A percentile compares a stretch with the other conserved stretches of the same genome.
phyloP scores from a whole-genome alignment of 2,797 vertebrate genomes.

The Liasis olivaceus region DNA sequence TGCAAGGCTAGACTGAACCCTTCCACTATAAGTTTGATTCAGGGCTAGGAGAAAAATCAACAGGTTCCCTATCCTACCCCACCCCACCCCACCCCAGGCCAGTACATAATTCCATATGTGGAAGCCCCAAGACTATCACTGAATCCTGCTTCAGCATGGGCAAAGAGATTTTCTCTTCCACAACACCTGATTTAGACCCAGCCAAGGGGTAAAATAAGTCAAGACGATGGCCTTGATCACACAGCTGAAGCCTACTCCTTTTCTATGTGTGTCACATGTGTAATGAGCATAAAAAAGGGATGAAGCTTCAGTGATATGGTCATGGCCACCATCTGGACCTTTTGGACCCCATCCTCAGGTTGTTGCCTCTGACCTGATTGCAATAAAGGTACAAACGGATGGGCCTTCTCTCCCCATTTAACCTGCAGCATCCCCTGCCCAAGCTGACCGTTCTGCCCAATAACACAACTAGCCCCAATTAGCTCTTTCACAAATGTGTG shows the following conservation, averaged over 20 bases:
- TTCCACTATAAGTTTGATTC: neutral
- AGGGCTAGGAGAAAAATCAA: neutral
- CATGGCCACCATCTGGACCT: neutral
- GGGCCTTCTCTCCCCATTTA: neutral
- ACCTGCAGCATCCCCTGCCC: neutral
- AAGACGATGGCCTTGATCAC: neutral
- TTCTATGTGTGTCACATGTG: neutral
- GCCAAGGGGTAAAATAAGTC: neutral
- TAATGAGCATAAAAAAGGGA: neutral
- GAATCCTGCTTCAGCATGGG: too few relatives aligned
- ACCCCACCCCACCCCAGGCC: neutral
- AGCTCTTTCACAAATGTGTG: neutral
- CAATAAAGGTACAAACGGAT: neutral
- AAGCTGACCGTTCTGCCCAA: neutral
- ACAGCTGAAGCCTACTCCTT: neutral
- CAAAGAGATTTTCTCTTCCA: neutral
- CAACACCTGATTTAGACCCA: neutral
- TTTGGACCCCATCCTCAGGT: neutral
- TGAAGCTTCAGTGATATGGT: neutral
- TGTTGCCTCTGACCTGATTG: neutral
- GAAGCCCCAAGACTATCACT: neutral
- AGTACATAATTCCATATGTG: neutral
- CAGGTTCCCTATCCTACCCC: neutral
- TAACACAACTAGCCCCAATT: neutral
- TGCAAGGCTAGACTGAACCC: neutral